Base-by-base conservation (phyloP, 2,113 vertebrate genomes). In the Entomyzon cyanotis region DNA sequence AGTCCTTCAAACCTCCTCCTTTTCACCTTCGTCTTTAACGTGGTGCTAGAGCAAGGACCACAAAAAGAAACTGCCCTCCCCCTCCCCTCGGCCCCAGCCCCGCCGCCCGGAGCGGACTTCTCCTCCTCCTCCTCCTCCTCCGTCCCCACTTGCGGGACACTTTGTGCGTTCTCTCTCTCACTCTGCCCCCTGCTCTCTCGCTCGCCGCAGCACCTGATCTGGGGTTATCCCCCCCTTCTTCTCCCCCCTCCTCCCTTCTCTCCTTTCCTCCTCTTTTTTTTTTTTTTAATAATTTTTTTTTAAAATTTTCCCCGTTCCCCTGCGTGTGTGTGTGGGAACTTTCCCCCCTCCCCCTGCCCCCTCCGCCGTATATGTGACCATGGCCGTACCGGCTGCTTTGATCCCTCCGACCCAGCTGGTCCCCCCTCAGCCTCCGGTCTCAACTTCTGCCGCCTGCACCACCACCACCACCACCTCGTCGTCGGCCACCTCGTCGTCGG, bases 1-100 rank as follows among this genome's bases (percentile, higher is more conserved):
- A 98, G 97, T 96, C 98, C 98, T 97, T 97, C 97, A 95, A 97
- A 97, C 97, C 98, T 97, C 98, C 98, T 98, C 98, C 96, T 98
- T 98, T 97, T 97, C 97, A 97, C 97, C 97, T 97, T 97, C 98
- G 90, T 97, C 98, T 97, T 97, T 95, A 97, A 97, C 98, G 98
- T 97, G 96, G 97, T 95, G 98, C 98, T 97, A 98, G 97, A 96
- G 97, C 97, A 98, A 97, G 98, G 90, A 98, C 98, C 96, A 87
- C 97, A 95, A 90, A 94, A 42, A 84, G 97, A 97, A 97, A 89
- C 94, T 74, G 87, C 96, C 95, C 87, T 90, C 94, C 97, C 95
- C 94, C 97, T 91, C 96, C 97, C 93, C 88, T 53, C 94, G 75
- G 88, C 97, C 97, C 97, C 95, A 88, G 65, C 96, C 76, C 95